Evolutionary conservation across 1,140 invertebrate genomes (phyloP).

Genomic region (Zaprionus camerounensis): DNA sequence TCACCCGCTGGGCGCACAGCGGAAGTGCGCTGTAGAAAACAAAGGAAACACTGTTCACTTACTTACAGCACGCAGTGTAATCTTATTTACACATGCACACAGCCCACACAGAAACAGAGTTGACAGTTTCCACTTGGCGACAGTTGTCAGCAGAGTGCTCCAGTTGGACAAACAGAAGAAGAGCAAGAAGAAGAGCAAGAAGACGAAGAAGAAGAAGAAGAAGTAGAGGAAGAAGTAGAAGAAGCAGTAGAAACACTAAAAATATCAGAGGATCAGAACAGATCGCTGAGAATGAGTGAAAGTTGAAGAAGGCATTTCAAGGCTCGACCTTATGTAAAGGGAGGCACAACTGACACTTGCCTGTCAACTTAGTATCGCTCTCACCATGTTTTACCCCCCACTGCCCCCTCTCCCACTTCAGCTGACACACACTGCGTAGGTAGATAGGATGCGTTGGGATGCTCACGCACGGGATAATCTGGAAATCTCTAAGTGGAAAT

Average conservation of each 20-base stretch:
- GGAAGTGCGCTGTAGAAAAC: slow-evolving; percentile 49
- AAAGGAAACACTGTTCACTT: slow-evolving; percentile 41
- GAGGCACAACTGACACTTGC: slow-evolving; percentile 38
- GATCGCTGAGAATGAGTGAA: neutral
- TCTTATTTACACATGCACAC: slow-evolving; percentile 59
- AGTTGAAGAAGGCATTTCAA: neutral
- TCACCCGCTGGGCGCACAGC: slow-evolving; percentile 38
- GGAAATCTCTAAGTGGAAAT: slow-evolving; percentile 5
- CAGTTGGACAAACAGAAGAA: slow-evolving; percentile 28
- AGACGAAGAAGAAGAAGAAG: neutral
- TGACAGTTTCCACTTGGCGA: slow-evolving; percentile 52
- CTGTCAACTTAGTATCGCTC: slow-evolving; percentile 28
- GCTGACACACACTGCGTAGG: slow-evolving; percentile 3
- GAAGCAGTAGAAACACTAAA: neutral
- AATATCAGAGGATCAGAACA: neutral
- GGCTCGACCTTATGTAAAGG: neutral
- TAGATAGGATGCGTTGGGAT: neutral
- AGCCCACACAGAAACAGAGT: slow-evolving; percentile 47
- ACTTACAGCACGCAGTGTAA: slow-evolving; percentile 36
- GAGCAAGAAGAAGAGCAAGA: neutral
- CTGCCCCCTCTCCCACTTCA: neutral
- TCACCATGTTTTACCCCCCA: neutral
- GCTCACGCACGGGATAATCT: neutral
- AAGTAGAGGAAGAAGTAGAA: slow-evolving; percentile 1
- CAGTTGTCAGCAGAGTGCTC: slow-evolving; percentile 32